Evolutionary conservation across 2,797 vertebrate genomes (phyloP).

Genomic region (Rachycentron canadum): DNA sequence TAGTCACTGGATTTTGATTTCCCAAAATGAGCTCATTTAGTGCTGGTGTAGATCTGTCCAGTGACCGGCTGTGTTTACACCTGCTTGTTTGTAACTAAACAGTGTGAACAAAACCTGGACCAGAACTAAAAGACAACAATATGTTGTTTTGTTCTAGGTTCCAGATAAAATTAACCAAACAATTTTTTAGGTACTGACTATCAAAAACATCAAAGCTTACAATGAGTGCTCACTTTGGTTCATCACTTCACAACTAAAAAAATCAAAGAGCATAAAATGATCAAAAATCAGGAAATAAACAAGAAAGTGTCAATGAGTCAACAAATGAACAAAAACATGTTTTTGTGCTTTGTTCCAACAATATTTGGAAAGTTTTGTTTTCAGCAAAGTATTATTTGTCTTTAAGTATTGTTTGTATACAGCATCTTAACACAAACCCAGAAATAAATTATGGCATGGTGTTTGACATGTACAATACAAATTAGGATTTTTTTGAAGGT

Average conservation of each 20-base stretch:
- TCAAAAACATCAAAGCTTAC: no score
- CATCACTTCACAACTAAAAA: no score
- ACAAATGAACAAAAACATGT: no score
- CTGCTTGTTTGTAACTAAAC: not conserved
- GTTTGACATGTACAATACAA: conserved; percentile 7
- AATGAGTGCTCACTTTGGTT: no score
- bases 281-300: no score
- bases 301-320: no score
- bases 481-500: not conserved
- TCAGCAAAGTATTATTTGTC: no score
- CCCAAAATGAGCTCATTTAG: not conserved
- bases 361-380: no score
- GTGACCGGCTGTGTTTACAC: not conserved
- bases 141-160: not conserved
- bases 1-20: no score
- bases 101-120: not conserved
- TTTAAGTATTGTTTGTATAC: not conserved
- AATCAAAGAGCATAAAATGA: no score
- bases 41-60: not conserved
- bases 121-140: not conserved
- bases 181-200: not conserved
- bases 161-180: not conserved
- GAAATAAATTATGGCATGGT: not conserved
- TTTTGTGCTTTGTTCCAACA: no score
- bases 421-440: not conserved